Evolutionary conservation across 2,113 vertebrate genomes (phyloP).

Genomic region (Tetrax tetrax): DNA sequence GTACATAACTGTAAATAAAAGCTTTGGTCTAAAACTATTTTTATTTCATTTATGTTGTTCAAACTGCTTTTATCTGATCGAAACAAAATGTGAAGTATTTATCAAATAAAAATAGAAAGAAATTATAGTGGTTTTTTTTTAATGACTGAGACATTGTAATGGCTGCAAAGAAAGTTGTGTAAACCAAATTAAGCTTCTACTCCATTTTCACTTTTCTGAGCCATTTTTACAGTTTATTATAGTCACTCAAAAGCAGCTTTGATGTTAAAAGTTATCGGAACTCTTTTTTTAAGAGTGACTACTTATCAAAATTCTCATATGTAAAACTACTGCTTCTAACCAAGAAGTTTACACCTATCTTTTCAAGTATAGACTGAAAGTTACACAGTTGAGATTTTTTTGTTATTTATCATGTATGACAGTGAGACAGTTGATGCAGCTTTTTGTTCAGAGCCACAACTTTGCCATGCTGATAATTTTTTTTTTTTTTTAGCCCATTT

Average conservation of each 20-base stretch:
- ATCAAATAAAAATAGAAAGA: not conserved
- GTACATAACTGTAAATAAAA: not conserved
- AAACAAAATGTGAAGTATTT: not conserved
- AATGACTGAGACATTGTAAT: not conserved
- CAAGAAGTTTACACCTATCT: rapidly evolving
- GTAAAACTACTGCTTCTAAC: not conserved
- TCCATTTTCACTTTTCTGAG: not conserved
- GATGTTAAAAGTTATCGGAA: not conserved
- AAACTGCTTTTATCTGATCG: not conserved
- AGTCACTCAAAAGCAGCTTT: not conserved
- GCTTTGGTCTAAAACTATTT: not conserved
- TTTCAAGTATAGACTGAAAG: not conserved
- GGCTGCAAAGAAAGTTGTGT: not conserved
- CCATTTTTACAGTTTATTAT: not conserved
- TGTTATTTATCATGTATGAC: not conserved
- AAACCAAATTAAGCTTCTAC: not conserved
- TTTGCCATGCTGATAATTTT: not conserved
- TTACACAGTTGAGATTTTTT: not conserved
- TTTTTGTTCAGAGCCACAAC: not conserved
- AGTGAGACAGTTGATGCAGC: not conserved
- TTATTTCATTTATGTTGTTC: not conserved
- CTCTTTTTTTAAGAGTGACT: not conserved
- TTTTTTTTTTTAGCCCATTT: not conserved
- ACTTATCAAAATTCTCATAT: not conserved
- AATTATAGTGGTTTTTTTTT: not conserved